Base-by-base conservation (phyloP, 2,797 vertebrate genomes). In the Cyprinodon diabolis region DNA sequence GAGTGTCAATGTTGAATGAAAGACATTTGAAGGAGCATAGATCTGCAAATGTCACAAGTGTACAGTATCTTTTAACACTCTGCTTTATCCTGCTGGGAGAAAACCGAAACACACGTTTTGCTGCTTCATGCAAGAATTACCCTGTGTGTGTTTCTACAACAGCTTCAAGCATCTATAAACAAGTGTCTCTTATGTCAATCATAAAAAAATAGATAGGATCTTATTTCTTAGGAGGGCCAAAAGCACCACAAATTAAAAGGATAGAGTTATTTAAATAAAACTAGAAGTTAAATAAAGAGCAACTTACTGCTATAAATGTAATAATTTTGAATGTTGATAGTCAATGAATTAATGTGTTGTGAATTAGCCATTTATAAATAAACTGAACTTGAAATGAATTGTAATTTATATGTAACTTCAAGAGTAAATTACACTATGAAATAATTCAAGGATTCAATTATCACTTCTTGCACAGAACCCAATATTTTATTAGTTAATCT, bases 21-120 rank as follows among this genome's bases (percentile, higher is more conserved):
- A 9, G 12, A 73, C n/a, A 11, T 43, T 19, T 76, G 57, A 69
- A 82, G n/a, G 30, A 70, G 14, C 6, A 49, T 15, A 2, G 15
- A 65, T 65, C 45, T 76, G 23, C 62, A 52, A 25, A 69, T 12
- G 43, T 77, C 35, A 55, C 25, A 85, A 23, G 17, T 77, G 10
- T 66, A 37, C 4, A 25, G 19, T 30, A 54, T 25, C 21, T 68
- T 52, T 49, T 51, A 47, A 12, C n/a, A n/a, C 23, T n/a, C 14
- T 11, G 13, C 69, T 68, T 49, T 67, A 4, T 56, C n/a, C 30
- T 45, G 37, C 35, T 77, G 6, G 43, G 10, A 3, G 5, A 60
- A 55, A 25, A 62, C 25, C 35, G 43, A 17, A 60, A 7, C 19
- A 48, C 17, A 57, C 6, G 17, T 14, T 37, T 13, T 1, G 19